A percentile compares a stretch with the other conserved stretches of the same genome.
These are phyloP conservation scores for Papilio helenus DNA, from an alignment of 1,140 invertebrate genomes.

Conservation along the genomic window DNA sequence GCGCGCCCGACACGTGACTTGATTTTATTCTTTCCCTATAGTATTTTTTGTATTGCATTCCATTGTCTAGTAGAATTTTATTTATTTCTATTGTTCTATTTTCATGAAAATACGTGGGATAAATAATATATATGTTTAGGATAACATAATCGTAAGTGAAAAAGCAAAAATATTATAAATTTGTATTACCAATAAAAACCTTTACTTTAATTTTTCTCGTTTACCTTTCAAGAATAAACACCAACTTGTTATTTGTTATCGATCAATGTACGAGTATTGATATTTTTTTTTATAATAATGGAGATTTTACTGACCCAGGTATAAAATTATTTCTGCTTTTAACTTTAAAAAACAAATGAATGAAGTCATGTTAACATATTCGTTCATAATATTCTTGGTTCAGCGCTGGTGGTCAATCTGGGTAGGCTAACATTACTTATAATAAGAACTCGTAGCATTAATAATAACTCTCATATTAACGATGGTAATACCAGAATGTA, in stretches of 20 bases:
- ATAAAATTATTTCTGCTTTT: too few relatives aligned
- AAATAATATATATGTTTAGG: not conserved
- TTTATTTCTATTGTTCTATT: conserved; percentile 37
- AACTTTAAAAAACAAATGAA: not conserved
- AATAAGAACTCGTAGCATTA: not conserved
- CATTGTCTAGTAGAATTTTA: conserved; percentile 32
- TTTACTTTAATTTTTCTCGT: not conserved
- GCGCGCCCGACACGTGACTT: conserved; percentile 77
- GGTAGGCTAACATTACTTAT: not conserved
- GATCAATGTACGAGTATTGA: too few relatives aligned
- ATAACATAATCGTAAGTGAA: not conserved
- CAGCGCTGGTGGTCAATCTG: not conserved
- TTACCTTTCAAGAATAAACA: not conserved
- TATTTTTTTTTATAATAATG: too few relatives aligned
- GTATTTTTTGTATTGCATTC: conserved; percentile 68
- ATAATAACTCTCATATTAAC: not conserved
- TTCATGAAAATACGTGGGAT: conserved; percentile 35
- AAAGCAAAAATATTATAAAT: not conserved
- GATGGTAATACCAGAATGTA: not conserved
- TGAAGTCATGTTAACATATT: not conserved
- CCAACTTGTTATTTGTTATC: too few relatives aligned
- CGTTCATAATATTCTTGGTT: not conserved
- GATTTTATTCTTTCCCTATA: conserved; percentile 68
- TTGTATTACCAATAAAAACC: not conserved
- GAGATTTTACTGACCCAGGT: too few relatives aligned